phyloP scores from a whole-genome alignment of 2,888 invertebrate genomes.

The Drosophila neutralis region DNA sequence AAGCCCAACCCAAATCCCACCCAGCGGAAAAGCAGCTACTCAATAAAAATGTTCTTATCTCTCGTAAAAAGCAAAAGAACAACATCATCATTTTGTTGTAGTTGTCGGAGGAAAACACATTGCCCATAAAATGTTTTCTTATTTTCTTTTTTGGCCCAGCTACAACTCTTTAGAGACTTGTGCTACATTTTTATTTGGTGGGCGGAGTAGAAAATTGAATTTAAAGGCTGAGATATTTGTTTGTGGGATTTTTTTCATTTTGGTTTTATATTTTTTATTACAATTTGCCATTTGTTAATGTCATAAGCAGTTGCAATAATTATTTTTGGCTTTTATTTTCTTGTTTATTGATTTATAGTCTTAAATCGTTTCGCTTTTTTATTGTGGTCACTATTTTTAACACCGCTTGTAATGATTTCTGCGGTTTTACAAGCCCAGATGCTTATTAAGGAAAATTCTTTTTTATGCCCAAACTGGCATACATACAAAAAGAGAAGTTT shows the following conservation, averaged over 20 bases:
- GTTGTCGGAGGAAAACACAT: constrained; percentile 42
- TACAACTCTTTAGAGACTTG: constrained; percentile 66
- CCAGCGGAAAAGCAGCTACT: constrained; percentile 21
- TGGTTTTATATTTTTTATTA: constrained; percentile 55
- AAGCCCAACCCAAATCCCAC: constrained; percentile 8
- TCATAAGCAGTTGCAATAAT: constrained; percentile 52
- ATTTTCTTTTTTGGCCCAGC: constrained; percentile 8
- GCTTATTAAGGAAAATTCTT: constrained; percentile 14
- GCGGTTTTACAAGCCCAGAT: constrained; percentile 48
- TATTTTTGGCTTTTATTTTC: constrained; percentile 50
- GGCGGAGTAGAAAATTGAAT: constrained; percentile 25
- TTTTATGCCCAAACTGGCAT: not conserved
- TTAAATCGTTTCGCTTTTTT: constrained; percentile 49
- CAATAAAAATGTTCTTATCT: constrained; percentile 77
- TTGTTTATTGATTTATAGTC: constrained; percentile 63
- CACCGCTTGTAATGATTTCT: constrained; percentile 55
- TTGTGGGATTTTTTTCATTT: not conserved
- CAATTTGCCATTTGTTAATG: constrained; percentile 72
- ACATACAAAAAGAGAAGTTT: not conserved
- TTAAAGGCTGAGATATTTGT: constrained; percentile 23
- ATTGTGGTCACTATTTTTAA: constrained; percentile 60
- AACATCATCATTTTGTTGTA: constrained; percentile 65
- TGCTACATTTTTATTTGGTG: constrained; percentile 51
- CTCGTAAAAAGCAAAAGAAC: constrained; percentile 64
- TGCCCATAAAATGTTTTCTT: constrained; percentile 44